phyloP scores from a whole-genome alignment of 2,113 vertebrate genomes.

The Pteropus alecto region DNA sequence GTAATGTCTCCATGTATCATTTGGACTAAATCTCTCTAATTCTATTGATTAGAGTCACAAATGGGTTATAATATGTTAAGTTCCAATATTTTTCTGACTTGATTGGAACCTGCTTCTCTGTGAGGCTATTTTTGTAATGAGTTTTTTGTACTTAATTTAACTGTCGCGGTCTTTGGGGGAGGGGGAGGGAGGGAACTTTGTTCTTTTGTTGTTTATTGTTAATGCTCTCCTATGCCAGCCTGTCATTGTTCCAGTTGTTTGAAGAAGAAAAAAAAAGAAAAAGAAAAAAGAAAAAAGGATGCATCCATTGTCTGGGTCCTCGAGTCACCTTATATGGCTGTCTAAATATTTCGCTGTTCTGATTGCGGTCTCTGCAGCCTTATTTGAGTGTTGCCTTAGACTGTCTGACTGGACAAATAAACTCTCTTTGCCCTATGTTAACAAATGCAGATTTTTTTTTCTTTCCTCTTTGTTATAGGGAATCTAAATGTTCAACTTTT shows the following conservation, averaged over 20 bases:
- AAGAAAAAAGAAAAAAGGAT: constrained; percentile 80
- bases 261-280: constrained; percentile 79
- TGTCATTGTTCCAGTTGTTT: constrained; percentile 88
- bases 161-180: constrained; percentile 85
- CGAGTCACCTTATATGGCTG: constrained; percentile 83
- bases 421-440: constrained; percentile 95
- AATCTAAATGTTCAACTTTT: constrained; percentile 93
- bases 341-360: constrained; percentile 84
- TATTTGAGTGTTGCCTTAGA: constrained; percentile 93
- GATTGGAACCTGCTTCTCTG: constrained; percentile 91
- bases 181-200: constrained; percentile 80
- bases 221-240: constrained; percentile 89
- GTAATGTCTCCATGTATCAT: constrained; percentile 82
- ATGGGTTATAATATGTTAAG: constrained; percentile 86
- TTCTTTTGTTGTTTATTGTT: constrained; percentile 90
- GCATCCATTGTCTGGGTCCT: constrained; percentile 86
- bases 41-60: constrained; percentile 83
- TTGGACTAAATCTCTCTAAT: constrained; percentile 82
- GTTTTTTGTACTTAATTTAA: constrained; percentile 94
- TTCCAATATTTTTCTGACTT: constrained; percentile 90
- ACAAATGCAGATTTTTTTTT: constrained; percentile 92
- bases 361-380: constrained; percentile 92
- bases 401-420: constrained; percentile 98
- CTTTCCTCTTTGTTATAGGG: constrained; percentile 90
- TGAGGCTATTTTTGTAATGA: constrained; percentile 97